Evolutionary conservation across 2,113 vertebrate species (phyloP).

Genomic region (Plestiodon gilberti): DNA sequence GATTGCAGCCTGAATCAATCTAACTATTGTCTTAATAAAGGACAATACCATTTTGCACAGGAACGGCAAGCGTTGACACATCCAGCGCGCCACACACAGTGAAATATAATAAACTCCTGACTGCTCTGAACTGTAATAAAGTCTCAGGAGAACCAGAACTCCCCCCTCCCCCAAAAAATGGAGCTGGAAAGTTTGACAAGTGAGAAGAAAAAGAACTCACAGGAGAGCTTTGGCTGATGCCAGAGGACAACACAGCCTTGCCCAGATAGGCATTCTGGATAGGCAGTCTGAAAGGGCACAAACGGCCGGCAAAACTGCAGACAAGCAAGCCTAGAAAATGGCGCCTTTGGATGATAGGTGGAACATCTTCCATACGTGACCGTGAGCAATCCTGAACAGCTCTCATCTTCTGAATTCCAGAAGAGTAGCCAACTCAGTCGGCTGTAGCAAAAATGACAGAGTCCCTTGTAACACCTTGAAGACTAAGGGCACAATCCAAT

Average conservation of each 20-base stretch:
- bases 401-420: too few species aligned
- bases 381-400: background rate
- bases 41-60: background rate
- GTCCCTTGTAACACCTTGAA: background rate
- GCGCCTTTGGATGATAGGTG: background rate
- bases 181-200: background rate
- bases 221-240: background rate
- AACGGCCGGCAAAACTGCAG: background rate
- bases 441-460: background rate
- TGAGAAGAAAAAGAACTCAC: background rate
- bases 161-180: background rate
- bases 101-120: constrained; percentile 1
- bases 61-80: background rate
- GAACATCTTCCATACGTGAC: background rate
- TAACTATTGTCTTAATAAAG: background rate
- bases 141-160: background rate
- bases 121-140: constrained; percentile 6
- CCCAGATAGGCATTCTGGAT: background rate
- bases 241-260: background rate
- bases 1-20: background rate
- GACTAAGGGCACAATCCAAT: background rate
- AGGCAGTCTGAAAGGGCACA: background rate
- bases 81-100: background rate
- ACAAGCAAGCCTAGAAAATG: background rate
- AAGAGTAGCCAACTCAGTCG: background rate